These are phyloP conservation scores for Itoplectis maculator DNA, from an alignment of 2,888 invertebrate genomes.

Conservation along the genomic window DNA sequence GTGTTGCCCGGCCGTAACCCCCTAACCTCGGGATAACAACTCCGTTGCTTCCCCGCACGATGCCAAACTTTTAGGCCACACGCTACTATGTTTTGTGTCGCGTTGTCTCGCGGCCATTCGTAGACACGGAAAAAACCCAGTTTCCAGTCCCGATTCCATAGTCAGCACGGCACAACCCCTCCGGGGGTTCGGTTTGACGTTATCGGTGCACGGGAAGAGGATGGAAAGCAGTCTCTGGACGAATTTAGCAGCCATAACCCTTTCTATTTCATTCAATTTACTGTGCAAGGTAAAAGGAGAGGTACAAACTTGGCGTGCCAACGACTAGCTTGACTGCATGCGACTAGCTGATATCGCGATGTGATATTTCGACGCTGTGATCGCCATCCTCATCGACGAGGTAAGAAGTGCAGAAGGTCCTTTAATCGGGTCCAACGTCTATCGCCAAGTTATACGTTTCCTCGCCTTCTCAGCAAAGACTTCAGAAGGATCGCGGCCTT, in stretches of 20 bases:
- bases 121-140: slow-evolving; percentile 26
- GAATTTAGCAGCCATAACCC: no score
- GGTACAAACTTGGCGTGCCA: no score
- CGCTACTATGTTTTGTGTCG: slow-evolving; percentile 17
- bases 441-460: neutral
- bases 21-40: slow-evolving; percentile 18
- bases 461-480: neutral
- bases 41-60: slow-evolving; percentile 3
- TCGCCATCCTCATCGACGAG: neutral
- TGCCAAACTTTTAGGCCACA: slow-evolving; percentile 46
- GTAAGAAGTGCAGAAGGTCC: neutral
- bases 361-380: no score
- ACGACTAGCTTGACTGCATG: no score
- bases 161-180: neutral
- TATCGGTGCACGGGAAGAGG: neutral
- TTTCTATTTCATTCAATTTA: no score
- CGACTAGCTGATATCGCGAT: no score
- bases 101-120: slow-evolving; percentile 20
- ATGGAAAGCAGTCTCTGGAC: neutral
- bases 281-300: no score
- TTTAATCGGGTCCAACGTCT: neutral
- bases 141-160: neutral
- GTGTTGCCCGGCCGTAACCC: slow-evolving; percentile 19
- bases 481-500: neutral
- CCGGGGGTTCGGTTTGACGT: neutral